A percentile compares a stretch with the other conserved stretches of the same genome.
These are phyloP conservation scores for Drosophila lacteicornis DNA, from an alignment of 1,140 invertebrate genomes.

Conservation along the genomic window DNA sequence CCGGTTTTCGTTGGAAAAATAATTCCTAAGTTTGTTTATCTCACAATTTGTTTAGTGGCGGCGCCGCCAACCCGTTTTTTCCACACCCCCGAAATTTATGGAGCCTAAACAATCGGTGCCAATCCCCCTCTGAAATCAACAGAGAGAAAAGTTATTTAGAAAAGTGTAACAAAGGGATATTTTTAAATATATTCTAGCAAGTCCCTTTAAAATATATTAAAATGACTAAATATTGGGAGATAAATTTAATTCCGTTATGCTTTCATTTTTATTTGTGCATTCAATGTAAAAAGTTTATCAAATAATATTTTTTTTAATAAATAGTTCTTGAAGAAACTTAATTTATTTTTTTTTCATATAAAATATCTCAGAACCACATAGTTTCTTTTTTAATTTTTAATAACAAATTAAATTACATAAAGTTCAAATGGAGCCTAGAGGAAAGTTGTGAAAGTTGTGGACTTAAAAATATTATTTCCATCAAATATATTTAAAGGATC, in stretches of 20 bases:
- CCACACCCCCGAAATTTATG: conserved; percentile 23
- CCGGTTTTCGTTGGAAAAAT: conserved; percentile 11
- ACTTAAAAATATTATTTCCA: no score
- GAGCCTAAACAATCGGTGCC: conserved; percentile 18
- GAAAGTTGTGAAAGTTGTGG: no score
- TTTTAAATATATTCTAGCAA: background rate
- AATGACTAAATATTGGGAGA: no score
- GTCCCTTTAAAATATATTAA: background rate
- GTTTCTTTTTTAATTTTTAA: no score
- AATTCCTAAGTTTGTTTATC: conserved; percentile 17
- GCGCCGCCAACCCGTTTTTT: background rate
- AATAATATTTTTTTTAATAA: no score
- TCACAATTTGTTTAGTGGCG: conserved; percentile 5
- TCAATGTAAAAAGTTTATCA: no score
- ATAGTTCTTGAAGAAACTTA: no score
- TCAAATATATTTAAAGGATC: no score
- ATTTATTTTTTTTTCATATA: no score
- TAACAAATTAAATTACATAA: no score
- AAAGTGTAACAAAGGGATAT: background rate
- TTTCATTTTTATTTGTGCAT: background rate
- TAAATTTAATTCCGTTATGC: background rate
- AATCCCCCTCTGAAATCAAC: conserved; percentile 12
- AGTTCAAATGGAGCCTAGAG: no score
- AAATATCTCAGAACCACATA: no score
- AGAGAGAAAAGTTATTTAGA: background rate